Evolutionary conservation across 1,140 invertebrate genomes (phyloP).

Genomic region (Drosophila melanogaster): Release_6_plus_ISO1_MT NT_033777.3:25859001-25859500

Average conservation of each 20-base stretch:
- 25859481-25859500: constrained; percentile 55
- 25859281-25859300: too few species aligned
- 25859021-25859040: constrained; percentile 60
- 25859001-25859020: constrained; percentile 43
- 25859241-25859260: neutral
- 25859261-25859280: neutral
- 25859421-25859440: neutral
- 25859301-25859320: too few species aligned
- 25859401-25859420: constrained; percentile 7
- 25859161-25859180: constrained; percentile 16
- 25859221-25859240: neutral
- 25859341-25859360: too few species aligned
- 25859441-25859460: constrained; percentile 17
- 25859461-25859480: constrained; percentile 50
- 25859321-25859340: too few species aligned
- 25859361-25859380: too few species aligned
- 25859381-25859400: neutral
- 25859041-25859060: constrained; percentile 60
- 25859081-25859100: constrained; percentile 53
- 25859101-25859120: constrained; percentile 45
- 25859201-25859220: neutral
- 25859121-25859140: constrained; percentile 36
- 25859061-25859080: constrained; percentile 44
- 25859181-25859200: constrained; percentile 33
- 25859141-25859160: constrained; percentile 37